These are phyloP conservation scores for Agonum fuliginosum DNA, from an alignment of 2,888 invertebrate species.

Conservation along the genomic window DNA sequence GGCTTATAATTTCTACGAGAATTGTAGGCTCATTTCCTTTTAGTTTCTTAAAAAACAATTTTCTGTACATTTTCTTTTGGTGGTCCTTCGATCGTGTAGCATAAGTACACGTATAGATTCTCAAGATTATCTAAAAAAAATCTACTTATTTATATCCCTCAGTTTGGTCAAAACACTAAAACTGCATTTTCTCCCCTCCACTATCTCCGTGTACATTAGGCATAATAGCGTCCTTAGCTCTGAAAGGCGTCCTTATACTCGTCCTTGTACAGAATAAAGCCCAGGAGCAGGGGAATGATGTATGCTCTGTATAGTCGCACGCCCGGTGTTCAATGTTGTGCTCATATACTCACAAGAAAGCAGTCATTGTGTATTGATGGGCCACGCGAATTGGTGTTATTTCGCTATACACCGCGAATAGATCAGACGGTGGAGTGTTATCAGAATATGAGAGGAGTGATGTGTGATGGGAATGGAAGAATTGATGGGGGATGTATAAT, in stretches of 20 bases:
- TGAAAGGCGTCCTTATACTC: constrained; percentile 18
- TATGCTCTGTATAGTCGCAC: not conserved
- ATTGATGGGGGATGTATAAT: not conserved
- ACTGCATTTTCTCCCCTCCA: too few relatives aligned
- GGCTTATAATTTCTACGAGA: too few relatives aligned
- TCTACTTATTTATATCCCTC: too few relatives aligned
- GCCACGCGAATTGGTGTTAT: constrained; percentile 16
- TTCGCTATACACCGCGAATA: too few relatives aligned
- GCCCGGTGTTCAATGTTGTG: constrained; percentile 4
- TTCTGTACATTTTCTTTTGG: too few relatives aligned
- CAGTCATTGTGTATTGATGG: constrained; percentile 17
- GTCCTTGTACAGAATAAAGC: constrained; percentile 14
- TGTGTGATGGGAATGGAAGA: not conserved
- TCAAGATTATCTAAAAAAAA: too few relatives aligned
- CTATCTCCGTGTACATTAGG: not conserved
- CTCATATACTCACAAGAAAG: not conserved
- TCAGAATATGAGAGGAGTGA: not conserved
- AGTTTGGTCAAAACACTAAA: too few relatives aligned
- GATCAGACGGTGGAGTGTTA: constrained; percentile 8
- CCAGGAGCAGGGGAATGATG: constrained; percentile 19
- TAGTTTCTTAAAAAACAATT: too few relatives aligned
- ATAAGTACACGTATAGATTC: too few relatives aligned
- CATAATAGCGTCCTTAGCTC: constrained; percentile 18
- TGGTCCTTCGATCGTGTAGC: too few relatives aligned
- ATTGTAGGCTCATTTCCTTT: too few relatives aligned